Percentiles rank a stretch among this genome's conserved stretches.
Evolutionary conservation across 2,113 vertebrate genomes (phyloP).

Genomic region (Megaceryle torquata): DNA sequence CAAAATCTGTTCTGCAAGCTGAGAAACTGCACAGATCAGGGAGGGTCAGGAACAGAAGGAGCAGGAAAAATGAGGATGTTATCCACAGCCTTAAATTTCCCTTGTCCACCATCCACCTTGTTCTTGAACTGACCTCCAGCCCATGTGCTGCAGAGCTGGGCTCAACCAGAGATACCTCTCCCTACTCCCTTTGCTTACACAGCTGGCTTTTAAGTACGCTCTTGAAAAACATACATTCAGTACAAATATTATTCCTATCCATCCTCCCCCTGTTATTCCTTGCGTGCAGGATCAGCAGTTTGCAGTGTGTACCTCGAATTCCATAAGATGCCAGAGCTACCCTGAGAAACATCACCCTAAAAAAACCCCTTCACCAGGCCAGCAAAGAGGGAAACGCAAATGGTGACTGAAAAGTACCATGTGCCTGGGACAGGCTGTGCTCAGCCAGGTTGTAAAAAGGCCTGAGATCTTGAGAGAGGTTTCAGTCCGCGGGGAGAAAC

Average conservation of each 20-base stretch:
- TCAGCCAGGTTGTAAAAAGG: background rate
- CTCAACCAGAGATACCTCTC: background rate
- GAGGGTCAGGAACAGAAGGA: background rate
- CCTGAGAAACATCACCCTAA: background rate
- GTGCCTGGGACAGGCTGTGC: background rate
- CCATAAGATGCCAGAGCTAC: accelerated
- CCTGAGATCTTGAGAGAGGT: background rate
- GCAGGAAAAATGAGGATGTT: background rate
- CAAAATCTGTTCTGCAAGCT: background rate
- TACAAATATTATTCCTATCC: background rate
- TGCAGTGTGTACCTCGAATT: background rate
- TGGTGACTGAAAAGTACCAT: background rate
- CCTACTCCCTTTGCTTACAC: background rate
- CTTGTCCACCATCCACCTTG: background rate
- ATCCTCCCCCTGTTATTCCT: background rate
- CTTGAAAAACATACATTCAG: background rate
- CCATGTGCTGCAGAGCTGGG: background rate
- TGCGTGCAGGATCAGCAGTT: background rate
- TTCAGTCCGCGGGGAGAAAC: background rate
- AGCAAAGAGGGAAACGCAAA: background rate
- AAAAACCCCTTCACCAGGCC: background rate
- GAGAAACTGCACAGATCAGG: background rate
- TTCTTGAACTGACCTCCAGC: background rate
- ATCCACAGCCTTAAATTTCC: background rate
- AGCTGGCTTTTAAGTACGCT: background rate